Conservation (phyloP, 2,797 vertebrate species). For the Tachyglossus aculeatus region DNA sequence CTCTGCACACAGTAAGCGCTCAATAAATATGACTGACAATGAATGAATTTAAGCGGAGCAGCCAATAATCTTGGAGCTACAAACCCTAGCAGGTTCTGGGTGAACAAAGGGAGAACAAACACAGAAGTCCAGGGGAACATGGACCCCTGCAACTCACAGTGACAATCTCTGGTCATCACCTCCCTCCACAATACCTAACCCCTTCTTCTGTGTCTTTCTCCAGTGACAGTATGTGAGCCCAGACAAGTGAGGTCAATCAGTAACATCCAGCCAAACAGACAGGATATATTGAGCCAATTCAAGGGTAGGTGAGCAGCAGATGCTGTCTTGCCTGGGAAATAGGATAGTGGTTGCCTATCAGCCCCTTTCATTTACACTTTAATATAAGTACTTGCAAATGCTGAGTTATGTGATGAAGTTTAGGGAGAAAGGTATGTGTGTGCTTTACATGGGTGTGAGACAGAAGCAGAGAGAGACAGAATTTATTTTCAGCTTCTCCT, state of each 20-base stretch:
- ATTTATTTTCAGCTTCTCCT: neutral
- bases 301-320: slow-evolving; percentile 79
- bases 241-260: slow-evolving; percentile 83
- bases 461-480: neutral
- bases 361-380: slow-evolving; percentile 68
- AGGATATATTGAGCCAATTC: slow-evolving; percentile 88
- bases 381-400: slow-evolving; percentile 54
- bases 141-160: slow-evolving; percentile 23
- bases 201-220: slow-evolving; percentile 27
- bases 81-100: too few relatives aligned
- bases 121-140: neutral
- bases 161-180: slow-evolving; percentile 13
- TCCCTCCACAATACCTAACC: too few relatives aligned
- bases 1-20: too few relatives aligned
- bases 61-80: too few relatives aligned
- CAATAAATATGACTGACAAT: too few relatives aligned
- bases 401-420: slow-evolving; percentile 67
- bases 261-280: slow-evolving; percentile 76
- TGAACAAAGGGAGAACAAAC: too few relatives aligned
- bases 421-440: neutral
- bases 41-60: too few relatives aligned
- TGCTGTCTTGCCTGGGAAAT: slow-evolving; percentile 74
- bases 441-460: neutral
- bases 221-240: slow-evolving; percentile 50
- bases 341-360: slow-evolving; percentile 67